Evolutionary conservation across 30 jellyfish, hydroid and myxozoan genomes (phyloP), one percentile per base, ranked within the genome.

Genomic region (Clytia hemisphaerica): DNA sequence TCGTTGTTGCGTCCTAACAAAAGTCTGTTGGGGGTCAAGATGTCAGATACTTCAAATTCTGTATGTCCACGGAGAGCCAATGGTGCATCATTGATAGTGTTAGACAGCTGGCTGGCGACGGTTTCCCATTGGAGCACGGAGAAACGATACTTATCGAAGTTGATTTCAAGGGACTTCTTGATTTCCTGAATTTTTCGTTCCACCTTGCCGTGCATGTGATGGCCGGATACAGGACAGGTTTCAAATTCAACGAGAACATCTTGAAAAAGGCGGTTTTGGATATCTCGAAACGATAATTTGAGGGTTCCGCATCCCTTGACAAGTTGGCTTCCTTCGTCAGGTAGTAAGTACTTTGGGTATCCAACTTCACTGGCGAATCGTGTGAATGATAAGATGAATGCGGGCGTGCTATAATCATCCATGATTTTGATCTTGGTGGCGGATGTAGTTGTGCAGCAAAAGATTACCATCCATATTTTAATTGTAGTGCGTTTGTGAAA

Each of bases 121-220:
- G n/a, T 33, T 33, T 49, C 63, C 63, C 63, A 49, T 16, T 49
- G 63, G 25, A 49, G 63, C 63, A 49, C 4, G 14, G 63, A 49
- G 4, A 49, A 16, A 7, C 63, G 63, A 49, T 16, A 33, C 9
- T 49, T 49, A 33, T 4, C 5, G 4, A 16, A 6, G 4, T 28
- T n/a, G 9, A n/a, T 49, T 16, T 49, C 63, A 33, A 49, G 19
- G 19, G 63, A 16, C 63, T 28, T 4, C 9, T 49, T 49, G 6
- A 49, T 49, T 16, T 49, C 63, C 4, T 33, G 6, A 4, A 49
- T 49, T 33, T 49, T 49, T 6, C 63, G 6, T 33, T 49, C 63
- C 6, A 49, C 63, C 25, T 49, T 49, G 63, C 63, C 63, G 25
- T 49, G 63, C 63, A 49, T 49, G 25, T 16, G 19, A 16, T 49